Evolutionary conservation across 2,797 vertebrate genomes (phyloP).

Genomic region (Menidia menidia): DNA sequence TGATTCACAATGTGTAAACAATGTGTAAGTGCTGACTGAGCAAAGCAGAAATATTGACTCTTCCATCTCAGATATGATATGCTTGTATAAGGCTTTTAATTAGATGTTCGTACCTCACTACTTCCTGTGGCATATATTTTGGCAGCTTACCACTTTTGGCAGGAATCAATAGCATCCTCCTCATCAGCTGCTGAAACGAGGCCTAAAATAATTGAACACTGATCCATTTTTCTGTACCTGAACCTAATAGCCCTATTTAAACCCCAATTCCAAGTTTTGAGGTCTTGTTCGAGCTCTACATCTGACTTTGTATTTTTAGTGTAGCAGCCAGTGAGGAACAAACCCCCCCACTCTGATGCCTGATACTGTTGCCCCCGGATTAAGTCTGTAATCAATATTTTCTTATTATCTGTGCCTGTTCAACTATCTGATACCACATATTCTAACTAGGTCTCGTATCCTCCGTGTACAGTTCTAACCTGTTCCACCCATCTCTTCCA

Average conservation of each 20-base stretch:
- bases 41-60: conserved; percentile 64
- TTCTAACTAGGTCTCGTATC: conserved; percentile 54
- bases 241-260: conserved; percentile 12
- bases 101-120: conserved; percentile 54
- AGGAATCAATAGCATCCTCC: conserved; percentile 29
- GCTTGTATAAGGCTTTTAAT: conserved; percentile 58
- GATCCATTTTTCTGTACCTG: conserved; percentile 37
- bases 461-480: conserved; percentile 9
- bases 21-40: conserved; percentile 63
- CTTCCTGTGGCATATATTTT: conserved; percentile 40
- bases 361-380: conserved; percentile 55
- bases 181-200: conserved; percentile 29
- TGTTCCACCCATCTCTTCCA: conserved; percentile 12
- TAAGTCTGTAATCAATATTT: conserved; percentile 77
- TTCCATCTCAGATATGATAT: conserved; percentile 60
- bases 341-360: conserved; percentile 17
- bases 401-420: conserved; percentile 73
- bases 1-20: conserved; percentile 75
- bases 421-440: conserved; percentile 60
- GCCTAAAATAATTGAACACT: conserved; percentile 35
- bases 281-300: conserved; percentile 45
- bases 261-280: conserved; percentile 24
- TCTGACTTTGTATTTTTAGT: conserved; percentile 19
- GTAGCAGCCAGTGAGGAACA: conserved; percentile 32
- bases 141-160: conserved; percentile 38